Conservation (phyloP, 2,888 invertebrate genomes). For the Diabrotica balteata region DNA sequence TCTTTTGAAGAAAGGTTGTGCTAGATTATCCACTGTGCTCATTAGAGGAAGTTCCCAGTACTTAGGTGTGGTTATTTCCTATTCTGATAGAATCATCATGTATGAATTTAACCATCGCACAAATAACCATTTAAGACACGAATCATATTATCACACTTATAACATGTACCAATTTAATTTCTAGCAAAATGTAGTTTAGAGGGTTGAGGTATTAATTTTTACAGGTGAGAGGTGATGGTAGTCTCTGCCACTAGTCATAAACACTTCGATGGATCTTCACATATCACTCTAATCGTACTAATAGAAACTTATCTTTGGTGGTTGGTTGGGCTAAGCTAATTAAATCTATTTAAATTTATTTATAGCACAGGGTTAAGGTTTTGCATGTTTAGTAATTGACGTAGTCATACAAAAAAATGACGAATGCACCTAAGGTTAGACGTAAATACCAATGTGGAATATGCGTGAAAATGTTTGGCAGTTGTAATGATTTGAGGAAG, state of each 20-base stretch:
- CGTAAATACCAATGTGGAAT: slow-evolving; percentile 66
- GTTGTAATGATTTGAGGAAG: slow-evolving; percentile 71
- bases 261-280: slow-evolving; percentile 47
- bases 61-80: too few species aligned
- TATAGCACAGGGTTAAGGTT: slow-evolving; percentile 28
- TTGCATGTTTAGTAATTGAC: slow-evolving; percentile 18
- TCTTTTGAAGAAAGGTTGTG: too few species aligned
- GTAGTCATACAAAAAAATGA: slow-evolving; percentile 56
- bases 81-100: too few species aligned
- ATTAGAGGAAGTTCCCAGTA: too few species aligned
- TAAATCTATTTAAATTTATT: slow-evolving; percentile 21
- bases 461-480: slow-evolving; percentile 70
- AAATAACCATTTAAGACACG: too few species aligned
- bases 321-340: slow-evolving; percentile 23
- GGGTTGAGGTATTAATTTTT: slow-evolving; percentile 49
- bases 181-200: slow-evolving; percentile 7
- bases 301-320: slow-evolving; percentile 27
- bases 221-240: slow-evolving; percentile 51
- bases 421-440: slow-evolving; percentile 59
- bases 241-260: slow-evolving; percentile 37
- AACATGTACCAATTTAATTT: too few species aligned
- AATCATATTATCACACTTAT: too few species aligned
- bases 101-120: too few species aligned
- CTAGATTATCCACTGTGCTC: too few species aligned
- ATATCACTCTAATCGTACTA: slow-evolving; percentile 40